Evolutionary conservation across 2,797 vertebrate species (phyloP).

Genomic region (Pipistrellus pygmaeus): DNA sequence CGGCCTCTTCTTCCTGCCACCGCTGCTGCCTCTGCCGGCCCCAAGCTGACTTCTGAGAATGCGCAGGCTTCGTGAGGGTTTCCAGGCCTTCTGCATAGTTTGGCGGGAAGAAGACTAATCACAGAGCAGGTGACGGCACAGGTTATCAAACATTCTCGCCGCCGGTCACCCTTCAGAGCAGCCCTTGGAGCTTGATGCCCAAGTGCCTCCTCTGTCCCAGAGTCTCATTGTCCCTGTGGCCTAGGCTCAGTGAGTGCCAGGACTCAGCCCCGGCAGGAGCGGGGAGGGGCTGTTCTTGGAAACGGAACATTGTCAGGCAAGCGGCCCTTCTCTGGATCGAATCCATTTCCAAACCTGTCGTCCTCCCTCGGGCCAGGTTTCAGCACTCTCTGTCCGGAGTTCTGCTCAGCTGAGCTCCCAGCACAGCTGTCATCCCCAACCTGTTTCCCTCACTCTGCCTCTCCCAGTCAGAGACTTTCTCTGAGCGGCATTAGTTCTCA

Average conservation of each 20-base stretch:
- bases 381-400: not conserved
- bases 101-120: not conserved
- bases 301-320: not conserved
- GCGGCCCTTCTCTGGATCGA: not conserved
- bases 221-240: not conserved
- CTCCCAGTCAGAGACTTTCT: not conserved
- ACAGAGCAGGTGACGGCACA: not conserved
- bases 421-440: accelerated
- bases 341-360: not conserved
- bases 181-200: not conserved
- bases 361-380: not conserved
- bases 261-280: not conserved
- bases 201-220: not conserved
- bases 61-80: not conserved
- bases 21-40: too few species aligned
- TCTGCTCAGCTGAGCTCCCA: not conserved
- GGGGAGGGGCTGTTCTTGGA: not conserved
- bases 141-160: not conserved
- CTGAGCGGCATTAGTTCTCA: not conserved
- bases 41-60: not conserved
- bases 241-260: not conserved
- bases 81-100: not conserved
- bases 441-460: not conserved
- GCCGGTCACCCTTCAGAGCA: not conserved
- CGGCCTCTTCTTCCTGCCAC: not conserved